These are phyloP conservation scores for Prenolepis imparis DNA, from an alignment of 2,888 invertebrate genomes.

Conservation along the genomic window DNA sequence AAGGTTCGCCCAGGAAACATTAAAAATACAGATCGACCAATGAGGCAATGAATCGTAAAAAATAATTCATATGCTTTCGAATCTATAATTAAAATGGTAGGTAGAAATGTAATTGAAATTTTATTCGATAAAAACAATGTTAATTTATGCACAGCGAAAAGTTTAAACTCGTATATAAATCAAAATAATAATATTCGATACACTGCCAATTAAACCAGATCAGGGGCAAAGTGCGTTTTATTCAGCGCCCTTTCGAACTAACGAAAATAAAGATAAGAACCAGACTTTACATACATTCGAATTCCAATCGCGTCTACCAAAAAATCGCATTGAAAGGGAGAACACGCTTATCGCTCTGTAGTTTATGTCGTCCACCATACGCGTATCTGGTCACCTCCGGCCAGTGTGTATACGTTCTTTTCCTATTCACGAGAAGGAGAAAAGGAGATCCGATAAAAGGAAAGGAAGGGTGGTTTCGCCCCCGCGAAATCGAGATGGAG, in stretches of 20 bases:
- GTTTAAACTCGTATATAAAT: background rate
- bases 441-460: conserved; percentile 54
- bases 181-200: background rate
- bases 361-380: conserved; percentile 64
- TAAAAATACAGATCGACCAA: conserved; percentile 43
- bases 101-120: background rate
- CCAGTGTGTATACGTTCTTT: conserved; percentile 65
- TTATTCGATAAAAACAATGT: background rate
- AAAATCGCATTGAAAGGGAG: conserved; percentile 10
- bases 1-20: conserved; percentile 20
- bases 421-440: conserved; percentile 71
- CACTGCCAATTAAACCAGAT: background rate
- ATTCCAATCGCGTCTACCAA: conserved; percentile 40
- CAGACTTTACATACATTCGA: background rate
- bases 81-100: background rate
- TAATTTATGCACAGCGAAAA: background rate
- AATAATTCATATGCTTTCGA: conserved; percentile 17
- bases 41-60: conserved; percentile 34
- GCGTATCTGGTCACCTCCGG: conserved; percentile 69
- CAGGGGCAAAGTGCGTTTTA: background rate
- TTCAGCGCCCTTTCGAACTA: background rate
- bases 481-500: conserved; percentile 57
- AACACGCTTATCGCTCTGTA: conserved; percentile 41
- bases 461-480: conserved; percentile 48
- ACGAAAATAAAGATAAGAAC: background rate